Base-by-base conservation (phyloP, 30 jellyfish, hydroid and myxozoan genomes). In the Chrysaora quinquecirrha region DNA sequence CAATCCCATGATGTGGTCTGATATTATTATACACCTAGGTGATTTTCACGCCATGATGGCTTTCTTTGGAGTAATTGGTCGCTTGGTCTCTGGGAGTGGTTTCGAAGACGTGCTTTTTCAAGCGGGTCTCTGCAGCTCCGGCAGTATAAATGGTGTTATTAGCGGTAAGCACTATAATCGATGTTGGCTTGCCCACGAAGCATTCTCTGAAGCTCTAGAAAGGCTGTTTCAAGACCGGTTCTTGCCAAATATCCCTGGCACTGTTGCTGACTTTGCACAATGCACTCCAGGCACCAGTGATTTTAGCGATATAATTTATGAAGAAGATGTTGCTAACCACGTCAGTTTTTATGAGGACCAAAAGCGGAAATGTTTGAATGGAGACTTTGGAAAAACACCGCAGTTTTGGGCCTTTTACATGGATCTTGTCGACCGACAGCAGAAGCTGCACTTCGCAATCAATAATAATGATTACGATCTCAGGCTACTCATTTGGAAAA, bases 201-300 rank as follows among this genome's bases (percentile, higher is more conserved):
- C 82, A 10, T 58, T 78, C 64, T 49, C 89, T 2, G 89, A 78
- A 30, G 89, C 89, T 1, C 30, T 78, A 23, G 89, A 62, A 21
- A 38, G 82, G 4, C 72, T 64, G 29, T 64, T 78, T 46, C 11
- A 12, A 10, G 73, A 46, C 46, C 23, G 78, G 30, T 76, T 54
- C 60, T 12, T 56, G 72, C 9, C 72, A 10, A 22, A 60, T n/a
- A 60, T n/a, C 11, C 72, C 72, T 4, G 32, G 23, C 16, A 4
- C 58, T n/a, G n/a, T n/a, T n/a, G n/a, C n/a, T n/a, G n/a, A n/a
- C n/a, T n/a, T n/a, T 4, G 23, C 9, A 60, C 9, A 21, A 21
- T 6, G 58, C 58, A 9, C 58, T 16, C 58, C 58, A 16, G 58
- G 16, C 9, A 16, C 16, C 58, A 23, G 35, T 4, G 82, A 43